Conservation (phyloP, 2,113 vertebrate genomes). For the Procavia capensis region DNA sequence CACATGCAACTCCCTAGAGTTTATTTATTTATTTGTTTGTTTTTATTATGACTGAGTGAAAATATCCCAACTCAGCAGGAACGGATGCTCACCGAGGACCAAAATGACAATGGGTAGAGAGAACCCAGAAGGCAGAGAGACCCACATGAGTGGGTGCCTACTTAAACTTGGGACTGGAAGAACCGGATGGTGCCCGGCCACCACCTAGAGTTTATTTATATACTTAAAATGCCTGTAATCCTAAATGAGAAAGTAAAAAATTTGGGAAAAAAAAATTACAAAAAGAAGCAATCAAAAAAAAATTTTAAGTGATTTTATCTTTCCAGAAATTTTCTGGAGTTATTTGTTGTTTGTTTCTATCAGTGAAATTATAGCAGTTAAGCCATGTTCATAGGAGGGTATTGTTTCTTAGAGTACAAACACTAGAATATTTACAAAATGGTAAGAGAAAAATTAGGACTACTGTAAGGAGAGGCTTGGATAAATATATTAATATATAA, state of each 20-base stretch:
- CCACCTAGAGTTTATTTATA: background rate
- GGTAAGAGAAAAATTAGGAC: background rate
- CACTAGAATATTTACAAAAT: constrained; percentile 19
- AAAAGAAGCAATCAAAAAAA: background rate
- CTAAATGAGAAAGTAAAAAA: background rate
- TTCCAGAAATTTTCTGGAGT: background rate
- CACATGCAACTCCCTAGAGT: background rate
- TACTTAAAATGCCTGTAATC: background rate
- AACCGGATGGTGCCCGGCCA: too few relatives aligned
- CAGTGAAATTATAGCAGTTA: constrained; percentile 6
- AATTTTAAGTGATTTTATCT: background rate
- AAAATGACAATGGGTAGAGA: too few relatives aligned
- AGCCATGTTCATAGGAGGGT: background rate
- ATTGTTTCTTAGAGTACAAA: background rate
- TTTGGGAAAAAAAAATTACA: background rate
- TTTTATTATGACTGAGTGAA: too few relatives aligned
- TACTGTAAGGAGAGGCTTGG: background rate
- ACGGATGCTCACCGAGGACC: too few relatives aligned
- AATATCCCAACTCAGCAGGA: too few relatives aligned
- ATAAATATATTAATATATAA: background rate
- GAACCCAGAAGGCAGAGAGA: too few relatives aligned
- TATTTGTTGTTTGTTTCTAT: background rate
- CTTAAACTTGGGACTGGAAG: too few relatives aligned
- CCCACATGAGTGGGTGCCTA: too few relatives aligned
- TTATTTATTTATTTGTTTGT: too few relatives aligned